phyloP scores from a whole-genome alignment of 2,888 invertebrate species.

The Pachymerium ferrugineum region DNA sequence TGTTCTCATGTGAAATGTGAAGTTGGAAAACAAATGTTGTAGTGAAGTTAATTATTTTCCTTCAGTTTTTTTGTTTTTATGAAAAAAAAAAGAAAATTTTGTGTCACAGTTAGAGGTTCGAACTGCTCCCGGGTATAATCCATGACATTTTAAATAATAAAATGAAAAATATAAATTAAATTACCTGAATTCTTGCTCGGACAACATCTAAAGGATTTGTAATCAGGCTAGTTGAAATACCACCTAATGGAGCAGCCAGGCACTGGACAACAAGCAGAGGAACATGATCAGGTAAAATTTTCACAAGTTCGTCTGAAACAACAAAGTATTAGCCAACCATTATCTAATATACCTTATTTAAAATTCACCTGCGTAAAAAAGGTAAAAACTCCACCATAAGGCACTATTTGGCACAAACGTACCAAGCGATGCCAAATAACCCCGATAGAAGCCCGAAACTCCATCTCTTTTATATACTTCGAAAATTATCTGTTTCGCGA shows the following conservation, averaged over 20 bases:
- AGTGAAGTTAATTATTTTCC: no score
- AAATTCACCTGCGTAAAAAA: constrained; percentile 76
- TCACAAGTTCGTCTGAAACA: constrained; percentile 67
- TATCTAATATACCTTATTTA: neutral
- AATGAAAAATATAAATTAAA: no score
- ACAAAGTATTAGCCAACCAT: neutral
- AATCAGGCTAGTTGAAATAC: constrained; percentile 83
- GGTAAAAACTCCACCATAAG: constrained; percentile 96
- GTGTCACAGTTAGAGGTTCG: no score
- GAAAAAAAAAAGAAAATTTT: no score
- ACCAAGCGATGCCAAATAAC: constrained; percentile 84
- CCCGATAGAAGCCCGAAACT: constrained; percentile 81
- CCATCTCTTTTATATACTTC: constrained; percentile 78
- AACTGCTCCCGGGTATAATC: no score
- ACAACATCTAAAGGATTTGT: constrained; percentile 96
- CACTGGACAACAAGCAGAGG: constrained; percentile 79
- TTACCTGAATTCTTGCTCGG: constrained; percentile 81
- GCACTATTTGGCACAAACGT: constrained; percentile 95
- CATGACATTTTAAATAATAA: no score
- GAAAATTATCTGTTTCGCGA: constrained; percentile 67
- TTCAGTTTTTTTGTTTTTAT: no score
- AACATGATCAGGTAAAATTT: constrained; percentile 66
- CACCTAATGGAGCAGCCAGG: constrained; percentile 82
- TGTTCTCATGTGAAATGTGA: no score
- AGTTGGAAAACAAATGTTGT: no score